These are phyloP conservation scores for Lissonota sp. DNA, from an alignment of 2,888 invertebrate species.

Conservation along the genomic window DNA sequence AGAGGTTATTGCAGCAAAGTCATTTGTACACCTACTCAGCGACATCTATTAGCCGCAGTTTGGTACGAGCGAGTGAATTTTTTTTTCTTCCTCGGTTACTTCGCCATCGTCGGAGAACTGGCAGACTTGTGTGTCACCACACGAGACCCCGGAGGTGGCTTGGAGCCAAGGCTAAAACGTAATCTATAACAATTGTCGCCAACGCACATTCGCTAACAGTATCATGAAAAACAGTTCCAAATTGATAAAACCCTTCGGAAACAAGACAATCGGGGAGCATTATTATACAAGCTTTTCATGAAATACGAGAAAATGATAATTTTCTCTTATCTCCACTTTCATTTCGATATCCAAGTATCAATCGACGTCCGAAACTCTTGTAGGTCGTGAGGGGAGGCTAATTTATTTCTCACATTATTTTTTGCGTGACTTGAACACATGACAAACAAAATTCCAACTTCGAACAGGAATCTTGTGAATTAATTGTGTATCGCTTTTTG, in stretches of 20 bases:
- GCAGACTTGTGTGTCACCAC: slow-evolving; percentile 41
- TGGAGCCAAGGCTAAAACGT: slow-evolving; percentile 58
- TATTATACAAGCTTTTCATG: background rate
- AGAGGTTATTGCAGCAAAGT: slow-evolving; percentile 23
- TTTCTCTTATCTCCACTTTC: background rate
- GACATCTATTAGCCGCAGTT: background rate
- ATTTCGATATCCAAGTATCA: background rate
- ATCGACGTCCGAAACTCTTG: too few species aligned
- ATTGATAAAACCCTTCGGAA: slow-evolving; percentile 18
- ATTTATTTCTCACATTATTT: too few species aligned
- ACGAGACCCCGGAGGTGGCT: slow-evolving; percentile 53
- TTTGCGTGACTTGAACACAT: too few species aligned
- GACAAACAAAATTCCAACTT: too few species aligned
- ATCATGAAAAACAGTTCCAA: slow-evolving; percentile 54
- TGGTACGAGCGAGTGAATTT: slow-evolving; percentile 15
- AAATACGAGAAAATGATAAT: background rate
- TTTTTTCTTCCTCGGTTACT: slow-evolving; percentile 55
- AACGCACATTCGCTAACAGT: slow-evolving; percentile 54
- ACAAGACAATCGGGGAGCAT: background rate
- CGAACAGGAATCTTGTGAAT: too few species aligned
- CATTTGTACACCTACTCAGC: background rate
- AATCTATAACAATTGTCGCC: slow-evolving; percentile 61
- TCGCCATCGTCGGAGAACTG: slow-evolving; percentile 10
- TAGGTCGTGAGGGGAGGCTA: too few species aligned
- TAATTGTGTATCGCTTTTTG: too few species aligned